Evolutionary conservation across 2,113 vertebrate species (phyloP).

Genomic region (Charadrius vociferus): DNA sequence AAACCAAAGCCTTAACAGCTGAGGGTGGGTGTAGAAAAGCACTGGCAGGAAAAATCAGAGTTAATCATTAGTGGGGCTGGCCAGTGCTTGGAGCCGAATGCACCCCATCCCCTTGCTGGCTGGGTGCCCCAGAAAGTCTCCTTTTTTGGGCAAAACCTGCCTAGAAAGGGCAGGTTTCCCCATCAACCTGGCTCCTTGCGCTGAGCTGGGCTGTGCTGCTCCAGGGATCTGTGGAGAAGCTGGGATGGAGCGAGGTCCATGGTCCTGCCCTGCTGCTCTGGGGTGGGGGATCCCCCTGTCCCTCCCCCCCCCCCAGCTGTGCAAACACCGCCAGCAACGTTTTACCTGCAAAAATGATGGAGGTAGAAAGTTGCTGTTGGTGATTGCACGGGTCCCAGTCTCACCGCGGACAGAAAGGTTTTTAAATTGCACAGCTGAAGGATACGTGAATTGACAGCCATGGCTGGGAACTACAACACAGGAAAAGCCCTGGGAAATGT

Average conservation of each 20-base stretch:
- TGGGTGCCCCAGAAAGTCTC: background rate
- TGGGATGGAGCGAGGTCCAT: accelerated
- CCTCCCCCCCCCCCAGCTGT: background rate
- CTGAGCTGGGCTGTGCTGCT: background rate
- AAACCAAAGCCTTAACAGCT: background rate
- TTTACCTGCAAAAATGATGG: background rate
- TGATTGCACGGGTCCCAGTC: background rate
- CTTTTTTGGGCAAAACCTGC: background rate
- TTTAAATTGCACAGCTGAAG: background rate
- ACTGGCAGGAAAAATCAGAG: background rate
- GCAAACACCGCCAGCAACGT: background rate
- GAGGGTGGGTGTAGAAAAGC: background rate
- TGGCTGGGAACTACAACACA: background rate
- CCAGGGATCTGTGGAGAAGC: background rate
- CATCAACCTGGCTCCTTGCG: accelerated
- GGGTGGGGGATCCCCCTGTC: accelerated
- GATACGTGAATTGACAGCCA: background rate
- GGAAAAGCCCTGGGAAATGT: background rate
- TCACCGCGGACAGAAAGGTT: background rate
- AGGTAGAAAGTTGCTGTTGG: background rate
- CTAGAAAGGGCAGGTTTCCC: background rate
- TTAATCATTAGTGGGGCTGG: background rate
- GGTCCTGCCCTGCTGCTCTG: background rate
- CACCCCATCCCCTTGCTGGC: accelerated
- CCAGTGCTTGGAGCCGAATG: background rate